These are phyloP conservation scores for Propithecus perrieri DNA, from an alignment of 2,797 vertebrate species.

Conservation along the genomic window DNA sequence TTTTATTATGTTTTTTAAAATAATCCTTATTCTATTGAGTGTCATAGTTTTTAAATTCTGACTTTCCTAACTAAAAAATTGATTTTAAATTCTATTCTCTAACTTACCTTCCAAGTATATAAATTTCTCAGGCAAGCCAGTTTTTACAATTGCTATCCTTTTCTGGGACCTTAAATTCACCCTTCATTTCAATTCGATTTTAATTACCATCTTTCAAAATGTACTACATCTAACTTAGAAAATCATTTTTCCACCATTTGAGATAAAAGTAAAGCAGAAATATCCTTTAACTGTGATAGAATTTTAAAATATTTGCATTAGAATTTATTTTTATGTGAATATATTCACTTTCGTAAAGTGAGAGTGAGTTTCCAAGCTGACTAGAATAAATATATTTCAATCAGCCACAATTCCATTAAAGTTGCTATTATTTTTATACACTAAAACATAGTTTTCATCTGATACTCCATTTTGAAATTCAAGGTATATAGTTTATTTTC, in stretches of 20 bases:
- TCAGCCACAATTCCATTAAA: conserved; percentile 54
- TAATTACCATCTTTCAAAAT: background rate
- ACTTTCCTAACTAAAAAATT: background rate
- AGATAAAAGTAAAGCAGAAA: background rate
- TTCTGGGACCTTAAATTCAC: background rate
- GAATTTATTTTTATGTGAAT: background rate
- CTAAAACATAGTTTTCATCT: conserved; percentile 57
- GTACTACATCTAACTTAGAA: background rate
- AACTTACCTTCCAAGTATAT: background rate
- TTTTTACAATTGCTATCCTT: background rate
- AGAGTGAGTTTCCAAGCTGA: conserved; percentile 39
- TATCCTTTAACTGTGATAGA: background rate
- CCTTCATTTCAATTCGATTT: conserved; percentile 2
- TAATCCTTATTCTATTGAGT: background rate
- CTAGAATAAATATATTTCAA: conserved; percentile 37
- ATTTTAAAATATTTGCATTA: conserved; percentile 26
- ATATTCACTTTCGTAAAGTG: background rate
- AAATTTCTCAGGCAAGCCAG: background rate
- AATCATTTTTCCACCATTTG: background rate
- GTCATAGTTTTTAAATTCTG: background rate
- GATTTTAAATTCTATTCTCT: background rate
- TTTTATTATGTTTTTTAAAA: background rate
- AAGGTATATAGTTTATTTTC: conserved; percentile 49
- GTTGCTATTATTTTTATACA: conserved; percentile 28
- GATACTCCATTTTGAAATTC: conserved; percentile 49